Evolutionary conservation across 2,888 invertebrate species (phyloP), one percentile per base, ranked within the genome.

Genomic region (Aleiodes testaceus): DNA sequence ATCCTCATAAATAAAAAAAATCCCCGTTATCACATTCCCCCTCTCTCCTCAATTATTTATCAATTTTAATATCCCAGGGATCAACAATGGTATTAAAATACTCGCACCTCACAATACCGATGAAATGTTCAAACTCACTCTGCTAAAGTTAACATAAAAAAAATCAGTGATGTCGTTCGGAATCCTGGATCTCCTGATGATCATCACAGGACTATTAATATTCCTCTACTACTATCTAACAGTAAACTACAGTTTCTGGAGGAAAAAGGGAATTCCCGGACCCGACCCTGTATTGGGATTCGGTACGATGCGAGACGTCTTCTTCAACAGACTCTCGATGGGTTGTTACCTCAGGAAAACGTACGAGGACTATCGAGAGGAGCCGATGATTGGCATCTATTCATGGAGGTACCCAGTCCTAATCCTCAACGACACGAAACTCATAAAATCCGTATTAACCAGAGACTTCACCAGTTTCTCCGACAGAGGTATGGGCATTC

Each of bases 181-280:
- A 5, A 26, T 26, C 4, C 3, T 26, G 26, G 3, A 26, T 26
- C 3, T 26, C 0, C 5, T 26, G 3, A 26, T 26, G 3, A 5
- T 3, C 5, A 5, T 26, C 5, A 26, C 5, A 26, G 26, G 26
- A 1, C 26, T 52, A 12, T 16, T 36, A 36, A 14, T 55, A 14
- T 14, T 11, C 1, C 3, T 74, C 36, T 22, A 71, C 82, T 6
- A n/a, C 79, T 63, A 88, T 85, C 70, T 47, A 75, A 81, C 74
- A 12, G 85, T 84, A 81, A 85, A 83, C 69, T 87, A 83, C 70
- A 77, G 78, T 44, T 85, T 85, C 72, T 89, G 89, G 89, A 79
- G 82, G 36, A 85, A 84, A 45, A 81, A 82, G 0, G 81, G 83
- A 0, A 82, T 89, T 1, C 83, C 84, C 1, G 85, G 85, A 16